These are phyloP conservation scores for Trematomus loennbergii DNA, from an alignment of 2,113 vertebrate genomes.

Conservation along the genomic window DNA sequence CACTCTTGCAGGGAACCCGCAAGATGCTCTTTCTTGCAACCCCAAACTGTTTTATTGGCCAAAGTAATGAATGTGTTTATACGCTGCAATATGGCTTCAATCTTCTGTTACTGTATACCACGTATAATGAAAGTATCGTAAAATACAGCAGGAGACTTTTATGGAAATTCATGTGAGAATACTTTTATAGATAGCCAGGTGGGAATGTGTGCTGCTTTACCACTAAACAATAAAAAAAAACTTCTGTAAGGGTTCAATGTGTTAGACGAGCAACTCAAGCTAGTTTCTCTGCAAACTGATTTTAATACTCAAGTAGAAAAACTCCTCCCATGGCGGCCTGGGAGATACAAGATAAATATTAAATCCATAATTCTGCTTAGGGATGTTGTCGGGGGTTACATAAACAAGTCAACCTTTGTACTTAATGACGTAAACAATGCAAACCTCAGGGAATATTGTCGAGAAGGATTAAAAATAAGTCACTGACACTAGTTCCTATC, in stretches of 20 bases:
- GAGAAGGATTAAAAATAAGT: slow-evolving; percentile 3
- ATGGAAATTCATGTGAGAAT: not conserved
- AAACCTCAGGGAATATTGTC: not conserved
- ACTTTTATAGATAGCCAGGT: not conserved
- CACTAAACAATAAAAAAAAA: not conserved
- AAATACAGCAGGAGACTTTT: not conserved
- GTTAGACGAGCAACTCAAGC: not conserved
- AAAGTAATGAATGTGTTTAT: slow-evolving; percentile 2
- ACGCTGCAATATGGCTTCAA: slow-evolving; percentile 4
- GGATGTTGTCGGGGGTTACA: not conserved
- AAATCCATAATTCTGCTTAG: not conserved
- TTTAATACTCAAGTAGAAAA: not conserved
- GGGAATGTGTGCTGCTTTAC: not conserved
- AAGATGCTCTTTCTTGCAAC: not conserved
- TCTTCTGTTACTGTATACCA: not conserved
- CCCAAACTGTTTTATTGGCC: slow-evolving; percentile 2
- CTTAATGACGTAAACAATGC: not conserved
- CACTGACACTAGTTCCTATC: slow-evolving; percentile 9
- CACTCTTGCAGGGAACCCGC: not conserved
- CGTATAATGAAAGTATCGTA: not conserved
- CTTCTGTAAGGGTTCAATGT: not conserved
- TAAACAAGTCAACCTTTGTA: not conserved
- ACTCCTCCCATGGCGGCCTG: not conserved
- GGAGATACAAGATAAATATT: not conserved
- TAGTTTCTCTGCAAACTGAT: not conserved